A percentile compares a stretch with the other conserved stretches of the same genome.
These are phyloP conservation scores for Alsophila aescularia DNA, from an alignment of 2,888 invertebrate species.

Conservation along the genomic window DNA sequence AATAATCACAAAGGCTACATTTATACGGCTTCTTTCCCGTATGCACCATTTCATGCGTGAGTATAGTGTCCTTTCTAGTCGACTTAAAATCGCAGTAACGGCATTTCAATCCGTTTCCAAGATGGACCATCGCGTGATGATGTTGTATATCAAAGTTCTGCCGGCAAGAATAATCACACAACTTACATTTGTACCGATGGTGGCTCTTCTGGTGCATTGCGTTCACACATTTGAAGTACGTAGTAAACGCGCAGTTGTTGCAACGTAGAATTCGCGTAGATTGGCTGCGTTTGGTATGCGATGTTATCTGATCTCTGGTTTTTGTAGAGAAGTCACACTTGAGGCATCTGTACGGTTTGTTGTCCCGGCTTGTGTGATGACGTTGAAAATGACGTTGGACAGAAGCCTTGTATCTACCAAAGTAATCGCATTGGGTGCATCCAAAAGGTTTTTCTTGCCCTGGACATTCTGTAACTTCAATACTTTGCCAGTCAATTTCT, in stretches of 20 bases:
- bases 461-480: constrained; percentile 56
- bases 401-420: constrained; percentile 63
- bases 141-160: constrained; percentile 63
- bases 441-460: constrained; percentile 59
- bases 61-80: constrained; percentile 53
- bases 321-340: constrained; percentile 71
- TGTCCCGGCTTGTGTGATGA: constrained; percentile 57
- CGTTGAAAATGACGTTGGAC: constrained; percentile 70
- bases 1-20: constrained; percentile 58
- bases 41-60: constrained; percentile 61
- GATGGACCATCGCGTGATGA: constrained; percentile 55
- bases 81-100: constrained; percentile 60
- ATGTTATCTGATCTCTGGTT: constrained; percentile 67
- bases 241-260: constrained; percentile 50
- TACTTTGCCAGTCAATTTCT: constrained; percentile 58
- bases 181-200: constrained; percentile 55
- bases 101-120: constrained; percentile 60
- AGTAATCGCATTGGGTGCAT: constrained; percentile 60
- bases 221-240: constrained; percentile 60
- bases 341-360: constrained; percentile 62
- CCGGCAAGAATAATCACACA: constrained; percentile 57
- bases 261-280: constrained; percentile 47
- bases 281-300: constrained; percentile 66
- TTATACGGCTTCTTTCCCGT: constrained; percentile 64
- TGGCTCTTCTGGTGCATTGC: constrained; percentile 64